These are phyloP conservation scores for Chrysocyon brachyurus DNA, from an alignment of 2,797 vertebrate genomes.

Conservation along the genomic window DNA sequence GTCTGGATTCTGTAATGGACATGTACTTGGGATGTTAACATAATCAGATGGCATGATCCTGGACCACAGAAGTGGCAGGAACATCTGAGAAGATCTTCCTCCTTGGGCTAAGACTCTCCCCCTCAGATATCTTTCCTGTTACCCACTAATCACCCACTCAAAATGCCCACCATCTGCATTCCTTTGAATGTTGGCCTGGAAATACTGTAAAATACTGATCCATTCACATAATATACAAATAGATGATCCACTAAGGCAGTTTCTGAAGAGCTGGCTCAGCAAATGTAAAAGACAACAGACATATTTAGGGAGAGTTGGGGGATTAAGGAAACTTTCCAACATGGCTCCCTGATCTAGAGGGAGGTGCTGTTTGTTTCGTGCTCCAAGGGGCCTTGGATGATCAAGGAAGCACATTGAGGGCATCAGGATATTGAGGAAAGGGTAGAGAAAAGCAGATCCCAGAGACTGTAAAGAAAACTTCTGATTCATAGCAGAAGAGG, in stretches of 20 bases:
- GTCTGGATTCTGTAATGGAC: background rate
- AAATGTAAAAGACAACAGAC: background rate
- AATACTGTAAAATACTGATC: background rate
- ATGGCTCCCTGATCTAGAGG: background rate
- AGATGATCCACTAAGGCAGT: background rate
- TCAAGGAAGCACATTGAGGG: background rate
- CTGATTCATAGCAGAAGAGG: background rate
- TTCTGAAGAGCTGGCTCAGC: background rate
- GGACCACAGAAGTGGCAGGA: background rate
- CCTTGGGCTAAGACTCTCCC: background rate
- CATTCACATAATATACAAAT: background rate
- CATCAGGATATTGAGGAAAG: background rate
- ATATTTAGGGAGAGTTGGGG: background rate
- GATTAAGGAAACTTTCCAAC: background rate
- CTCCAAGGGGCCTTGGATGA: background rate
- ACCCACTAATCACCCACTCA: background rate
- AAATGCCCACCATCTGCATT: background rate
- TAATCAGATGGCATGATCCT: background rate
- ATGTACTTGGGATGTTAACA: background rate
- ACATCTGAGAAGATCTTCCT: background rate
- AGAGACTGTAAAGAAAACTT: background rate
- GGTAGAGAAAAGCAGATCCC: background rate
- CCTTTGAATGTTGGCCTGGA: conserved; percentile 19
- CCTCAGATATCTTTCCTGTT: background rate
- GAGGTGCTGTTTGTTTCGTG: background rate